phyloP scores from a whole-genome alignment of 2,888 invertebrate species.

The Fragum whitleyi region DNA sequence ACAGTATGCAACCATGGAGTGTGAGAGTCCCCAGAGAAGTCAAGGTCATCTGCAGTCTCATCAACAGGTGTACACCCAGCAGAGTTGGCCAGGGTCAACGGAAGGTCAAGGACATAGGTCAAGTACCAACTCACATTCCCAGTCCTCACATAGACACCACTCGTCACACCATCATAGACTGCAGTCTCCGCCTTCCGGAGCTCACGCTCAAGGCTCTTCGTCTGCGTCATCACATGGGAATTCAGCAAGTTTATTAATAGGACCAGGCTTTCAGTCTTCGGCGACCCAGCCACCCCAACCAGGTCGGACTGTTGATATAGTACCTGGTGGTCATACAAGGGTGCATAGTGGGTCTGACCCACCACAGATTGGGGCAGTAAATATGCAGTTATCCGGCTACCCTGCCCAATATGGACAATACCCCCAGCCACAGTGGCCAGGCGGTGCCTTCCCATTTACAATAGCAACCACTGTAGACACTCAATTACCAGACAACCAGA shows the following conservation, averaged over 20 bases:
- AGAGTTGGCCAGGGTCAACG: conserved; percentile 60
- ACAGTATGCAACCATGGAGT: conserved; percentile 77
- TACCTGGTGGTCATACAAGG: conserved; percentile 60
- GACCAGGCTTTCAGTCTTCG: conserved; percentile 61
- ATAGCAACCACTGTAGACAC: conserved; percentile 68
- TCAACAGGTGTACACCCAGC: conserved; percentile 72
- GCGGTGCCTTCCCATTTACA: conserved; percentile 72
- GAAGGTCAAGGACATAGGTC: conserved; percentile 65
- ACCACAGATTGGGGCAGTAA: conserved; percentile 84
- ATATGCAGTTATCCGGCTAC: conserved; percentile 84
- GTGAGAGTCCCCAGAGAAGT: conserved; percentile 74
- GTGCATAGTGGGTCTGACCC: conserved; percentile 82
- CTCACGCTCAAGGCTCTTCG: conserved; percentile 42
- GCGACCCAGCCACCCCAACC: conserved; percentile 63
- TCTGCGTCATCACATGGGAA: conserved; percentile 47
- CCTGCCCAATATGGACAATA: conserved; percentile 73
- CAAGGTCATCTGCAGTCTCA: conserved; percentile 55
- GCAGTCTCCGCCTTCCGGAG: conserved; percentile 69
- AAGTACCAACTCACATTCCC: conserved; percentile 70
- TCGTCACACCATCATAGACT: conserved; percentile 68
- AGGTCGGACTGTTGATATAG: conserved; percentile 67
- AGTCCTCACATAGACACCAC: conserved; percentile 71
- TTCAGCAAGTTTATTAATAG: conserved; percentile 64
- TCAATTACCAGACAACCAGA: conserved; percentile 62
- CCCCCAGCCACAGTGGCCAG: conserved; percentile 76